Evolutionary conservation across 2,113 vertebrate species (phyloP), one percentile per base, ranked within the genome.

Genomic region (Brevimyrus niger): DNA sequence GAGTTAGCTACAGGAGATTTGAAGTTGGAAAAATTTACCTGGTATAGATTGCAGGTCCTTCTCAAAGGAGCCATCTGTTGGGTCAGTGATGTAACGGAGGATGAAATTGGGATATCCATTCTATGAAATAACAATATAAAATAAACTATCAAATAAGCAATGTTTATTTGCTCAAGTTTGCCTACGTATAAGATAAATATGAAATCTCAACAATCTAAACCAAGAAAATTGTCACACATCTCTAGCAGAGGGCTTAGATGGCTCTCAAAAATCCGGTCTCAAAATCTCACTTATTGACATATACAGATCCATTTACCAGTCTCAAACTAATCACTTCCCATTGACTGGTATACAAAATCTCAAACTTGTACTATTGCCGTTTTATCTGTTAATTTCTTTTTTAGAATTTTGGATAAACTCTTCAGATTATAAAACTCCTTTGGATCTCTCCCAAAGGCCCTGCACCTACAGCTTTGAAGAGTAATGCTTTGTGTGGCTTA

Each of bases 11-110:
- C 7, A 65, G 61, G n/a, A n/a, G 61, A 69, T 69, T 31, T n/a
- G 13, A 35, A 38, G 27, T 76, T 73, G 31, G 3, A 51, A 91
- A 19, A 69, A 48, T 31, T 4, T 86, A 97, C 98, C 98, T 1
- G 97, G 97, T 0, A 88, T 95, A 11, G 96, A 95, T 19, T 94
- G 91, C 90, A 96, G 94, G 13, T 94, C 90, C 0, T 94, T 95
- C 0, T 97, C 96, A 53, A 95, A 87, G 13, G 89, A 92, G 65
- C 94, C 94, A 9, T 97, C 95, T 0, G 97, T 98, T 21, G 98
- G 98, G 84, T 98, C 97, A 0, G 96, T 96, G 91, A 97, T 98
- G 89, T 99, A 99, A 21, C 98, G 95, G 91, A 97, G 95, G 58
- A 96, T 89, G 83, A 96, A 92, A 91, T 95, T 88, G 0, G 95